Evolutionary conservation across 2,888 invertebrate species (phyloP), one percentile per base, ranked within the genome.

Genomic region (Operophtera brumata): DNA sequence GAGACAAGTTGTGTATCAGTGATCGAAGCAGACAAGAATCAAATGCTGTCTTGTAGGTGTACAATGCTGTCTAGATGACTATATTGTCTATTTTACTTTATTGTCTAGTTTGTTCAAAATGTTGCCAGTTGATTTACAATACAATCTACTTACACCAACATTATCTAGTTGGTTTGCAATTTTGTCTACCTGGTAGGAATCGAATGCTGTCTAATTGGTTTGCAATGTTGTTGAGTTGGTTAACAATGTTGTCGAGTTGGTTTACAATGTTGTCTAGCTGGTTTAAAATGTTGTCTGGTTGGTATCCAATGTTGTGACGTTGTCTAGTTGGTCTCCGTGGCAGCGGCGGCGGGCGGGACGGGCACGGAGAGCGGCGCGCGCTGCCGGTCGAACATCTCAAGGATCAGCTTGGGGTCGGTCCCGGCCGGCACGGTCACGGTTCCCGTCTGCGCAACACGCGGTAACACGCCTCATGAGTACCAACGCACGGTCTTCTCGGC

Each of bases 371-470:
- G 84, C 47, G 90, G 88, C 54, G 83, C 72, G 40, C 91, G 82
- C 61, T 87, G 89, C 12, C 90, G 84, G 82, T 91, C 91, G 84
- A 90, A 91, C 90, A 91, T 90, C 84, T 90, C 90, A 65, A 91
- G 84, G 69, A 91, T 91, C 70, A 89, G 85, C 82, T 91, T 91
- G 69, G 91, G 91, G 77, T 91, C 91, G 54, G 90, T 91, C 62
- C 91, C 91, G 74, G 90, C 90, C 62, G 91, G 91, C 53, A 90
- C 91, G 65, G 91, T 91, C 78, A 91, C 85, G 64, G 90, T 91
- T 69, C 91, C 90, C 83, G 90, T 91, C 91, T 91, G 86, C 70
- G 65, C 66, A 63, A 71, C 65, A 65, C 47, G 20, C 20, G 20
- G 20, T 20, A 20, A 20, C 20, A 20, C 65, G 54, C 66, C 68